Conservation (phyloP, 2,113 vertebrate species). For the Oxyura jamaicensis region DNA sequence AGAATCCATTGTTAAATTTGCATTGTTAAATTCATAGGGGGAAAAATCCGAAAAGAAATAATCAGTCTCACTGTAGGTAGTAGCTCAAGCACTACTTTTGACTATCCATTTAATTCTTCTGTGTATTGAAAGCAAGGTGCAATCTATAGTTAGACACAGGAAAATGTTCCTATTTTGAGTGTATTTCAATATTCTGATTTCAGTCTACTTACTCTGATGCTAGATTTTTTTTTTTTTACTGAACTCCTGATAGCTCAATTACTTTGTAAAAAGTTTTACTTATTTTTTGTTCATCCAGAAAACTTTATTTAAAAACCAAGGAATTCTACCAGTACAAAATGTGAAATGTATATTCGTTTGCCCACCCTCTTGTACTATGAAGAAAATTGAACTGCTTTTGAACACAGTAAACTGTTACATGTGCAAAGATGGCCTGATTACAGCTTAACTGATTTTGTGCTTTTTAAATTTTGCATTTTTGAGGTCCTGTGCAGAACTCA, state of each 20-base stretch:
- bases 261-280: constrained; percentile 39
- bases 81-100: constrained; percentile 25
- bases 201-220: constrained; percentile 28
- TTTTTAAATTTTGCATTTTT: background rate
- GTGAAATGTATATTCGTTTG: background rate
- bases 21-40: constrained; percentile 65
- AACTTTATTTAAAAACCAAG: background rate
- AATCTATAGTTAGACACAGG: constrained; percentile 49
- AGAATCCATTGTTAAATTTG: constrained; percentile 73
- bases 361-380: background rate
- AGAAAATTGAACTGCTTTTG: background rate
- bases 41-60: constrained; percentile 35
- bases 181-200: constrained; percentile 48
- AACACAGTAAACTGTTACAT: background rate
- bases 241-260: constrained; percentile 22
- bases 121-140: constrained; percentile 18
- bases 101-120: constrained; percentile 41
- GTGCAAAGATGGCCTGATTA: background rate
- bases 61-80: constrained; percentile 23
- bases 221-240: background rate
- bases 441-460: background rate
- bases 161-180: constrained; percentile 62
- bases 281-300: background rate
- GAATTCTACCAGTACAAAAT: background rate
- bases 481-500: background rate